Conservation (phyloP, 2,113 vertebrate species). For the Gymnobelideus leadbeateri region DNA sequence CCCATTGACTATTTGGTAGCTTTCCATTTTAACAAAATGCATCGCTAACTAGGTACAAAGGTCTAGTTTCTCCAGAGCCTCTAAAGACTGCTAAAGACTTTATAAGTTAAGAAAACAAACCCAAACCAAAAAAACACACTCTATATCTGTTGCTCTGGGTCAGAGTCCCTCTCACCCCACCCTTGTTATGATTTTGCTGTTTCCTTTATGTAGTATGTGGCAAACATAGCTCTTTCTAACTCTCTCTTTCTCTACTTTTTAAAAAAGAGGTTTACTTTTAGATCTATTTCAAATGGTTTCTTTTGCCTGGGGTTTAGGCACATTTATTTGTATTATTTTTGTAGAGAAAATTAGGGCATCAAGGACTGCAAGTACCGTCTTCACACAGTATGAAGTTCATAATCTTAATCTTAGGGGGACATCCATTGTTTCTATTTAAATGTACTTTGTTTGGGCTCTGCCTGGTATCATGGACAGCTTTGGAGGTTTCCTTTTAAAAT, state of each 20-base stretch:
- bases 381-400: background rate
- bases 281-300: background rate
- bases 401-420: background rate
- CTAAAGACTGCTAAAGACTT: background rate
- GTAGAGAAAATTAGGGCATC: conserved; percentile 1
- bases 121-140: no score
- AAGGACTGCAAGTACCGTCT: conserved; percentile 6
- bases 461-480: background rate
- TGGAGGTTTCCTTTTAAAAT: conserved; percentile 35
- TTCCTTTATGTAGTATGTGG: no score
- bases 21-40: background rate
- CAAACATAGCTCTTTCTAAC: background rate
- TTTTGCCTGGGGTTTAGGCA: background rate
- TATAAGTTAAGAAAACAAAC: background rate
- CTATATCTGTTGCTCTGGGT: background rate
- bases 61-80: no score
- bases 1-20: background rate
- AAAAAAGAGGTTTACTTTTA: background rate
- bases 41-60: background rate
- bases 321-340: background rate
- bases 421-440: conserved; percentile 64
- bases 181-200: no score
- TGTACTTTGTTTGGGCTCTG: conserved; percentile 39
- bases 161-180: no score
- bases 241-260: background rate